Percentiles rank a stretch among this genome's conserved stretches.
These are phyloP conservation scores for Scelioninae gen. 2 DNA, from an alignment of 2,888 invertebrate species.

Conservation along the genomic window DNA sequence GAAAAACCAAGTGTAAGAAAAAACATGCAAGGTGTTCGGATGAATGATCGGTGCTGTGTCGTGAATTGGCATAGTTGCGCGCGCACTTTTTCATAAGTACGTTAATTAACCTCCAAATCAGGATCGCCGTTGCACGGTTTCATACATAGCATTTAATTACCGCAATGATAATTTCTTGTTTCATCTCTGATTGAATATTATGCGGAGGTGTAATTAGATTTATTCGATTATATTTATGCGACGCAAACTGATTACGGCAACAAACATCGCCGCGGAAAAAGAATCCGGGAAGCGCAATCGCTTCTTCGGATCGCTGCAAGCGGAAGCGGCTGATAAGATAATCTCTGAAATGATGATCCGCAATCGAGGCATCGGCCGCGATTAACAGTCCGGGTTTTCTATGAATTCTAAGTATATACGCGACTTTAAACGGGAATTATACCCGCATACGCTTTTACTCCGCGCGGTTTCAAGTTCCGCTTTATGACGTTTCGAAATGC, in stretches of 20 bases:
- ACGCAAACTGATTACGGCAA: conserved; percentile 14
- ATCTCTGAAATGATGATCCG: conserved; percentile 44
- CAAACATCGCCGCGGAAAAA: neutral
- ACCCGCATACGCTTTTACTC: conserved; percentile 38
- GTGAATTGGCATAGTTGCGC: conserved; percentile 10
- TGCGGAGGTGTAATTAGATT: too few relatives aligned
- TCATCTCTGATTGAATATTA: too few relatives aligned
- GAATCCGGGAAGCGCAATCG: conserved; percentile 1
- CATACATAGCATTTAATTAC: conserved; percentile 26
- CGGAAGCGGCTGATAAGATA: conserved; percentile 56
- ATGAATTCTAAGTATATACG: conserved; percentile 30
- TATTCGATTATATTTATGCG: conserved; percentile 9
- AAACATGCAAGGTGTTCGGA: conserved; percentile 19
- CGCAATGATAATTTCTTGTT: conserved; percentile 16
- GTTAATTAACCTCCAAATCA: conserved; percentile 32
- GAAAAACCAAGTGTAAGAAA: conserved; percentile 9
- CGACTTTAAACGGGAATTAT: conserved; percentile 46
- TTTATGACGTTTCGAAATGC: conserved; percentile 31
- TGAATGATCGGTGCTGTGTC: conserved; percentile 32
- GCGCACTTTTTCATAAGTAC: conserved; percentile 8
- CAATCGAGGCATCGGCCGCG: conserved; percentile 41
- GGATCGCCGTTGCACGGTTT: neutral
- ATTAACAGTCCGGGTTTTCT: conserved; percentile 52
- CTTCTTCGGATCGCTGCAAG: conserved; percentile 14
- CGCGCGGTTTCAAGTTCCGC: conserved; percentile 20